Percentiles rank a stretch among this genome's conserved stretches.
phyloP scores from a whole-genome alignment of 2,888 invertebrate genomes.

The Parthenolecanium corni region DNA sequence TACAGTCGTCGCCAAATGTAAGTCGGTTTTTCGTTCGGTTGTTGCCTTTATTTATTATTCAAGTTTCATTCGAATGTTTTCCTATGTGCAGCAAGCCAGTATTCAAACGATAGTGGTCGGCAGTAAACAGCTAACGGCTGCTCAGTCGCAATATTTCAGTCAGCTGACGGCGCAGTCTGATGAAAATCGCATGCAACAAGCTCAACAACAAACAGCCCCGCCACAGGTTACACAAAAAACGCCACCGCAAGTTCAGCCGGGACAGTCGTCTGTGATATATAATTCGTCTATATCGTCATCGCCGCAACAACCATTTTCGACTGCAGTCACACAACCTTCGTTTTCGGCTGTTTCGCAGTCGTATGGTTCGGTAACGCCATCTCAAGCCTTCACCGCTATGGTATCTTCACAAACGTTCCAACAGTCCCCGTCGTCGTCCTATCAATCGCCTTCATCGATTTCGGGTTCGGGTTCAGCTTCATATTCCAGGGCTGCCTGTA shows the following conservation, averaged over 20 bases:
- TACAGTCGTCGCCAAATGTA: constrained; percentile 19
- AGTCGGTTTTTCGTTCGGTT: background rate
- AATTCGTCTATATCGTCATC: constrained; percentile 22
- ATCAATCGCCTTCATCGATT: constrained; percentile 19
- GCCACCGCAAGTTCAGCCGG: constrained; percentile 6
- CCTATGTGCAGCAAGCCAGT: background rate
- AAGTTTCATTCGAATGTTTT: background rate
- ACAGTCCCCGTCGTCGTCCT: constrained; percentile 13
- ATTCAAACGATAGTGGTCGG: constrained; percentile 24
- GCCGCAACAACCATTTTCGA: constrained; percentile 12
- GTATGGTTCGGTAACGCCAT: constrained; percentile 11
- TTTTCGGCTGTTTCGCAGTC: constrained; percentile 20
- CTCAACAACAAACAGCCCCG: constrained; percentile 7
- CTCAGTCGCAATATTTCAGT: constrained; percentile 49
- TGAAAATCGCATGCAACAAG: constrained; percentile 17
- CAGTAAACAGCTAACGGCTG: constrained; percentile 42
- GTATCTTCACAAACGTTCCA: constrained; percentile 24
- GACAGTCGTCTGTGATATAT: constrained; percentile 26
- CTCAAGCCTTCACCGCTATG: constrained; percentile 11
- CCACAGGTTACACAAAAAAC: background rate
- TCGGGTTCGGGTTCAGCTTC: constrained; percentile 2
- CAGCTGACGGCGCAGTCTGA: constrained; percentile 40
- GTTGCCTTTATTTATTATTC: background rate
- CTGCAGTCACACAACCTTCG: constrained; percentile 17
- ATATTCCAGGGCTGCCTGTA: constrained; percentile 15